Percentiles rank a stretch among this genome's conserved stretches.
Evolutionary conservation across 2,113 vertebrate species (phyloP).

Genomic region (Sitta europaea): DNA sequence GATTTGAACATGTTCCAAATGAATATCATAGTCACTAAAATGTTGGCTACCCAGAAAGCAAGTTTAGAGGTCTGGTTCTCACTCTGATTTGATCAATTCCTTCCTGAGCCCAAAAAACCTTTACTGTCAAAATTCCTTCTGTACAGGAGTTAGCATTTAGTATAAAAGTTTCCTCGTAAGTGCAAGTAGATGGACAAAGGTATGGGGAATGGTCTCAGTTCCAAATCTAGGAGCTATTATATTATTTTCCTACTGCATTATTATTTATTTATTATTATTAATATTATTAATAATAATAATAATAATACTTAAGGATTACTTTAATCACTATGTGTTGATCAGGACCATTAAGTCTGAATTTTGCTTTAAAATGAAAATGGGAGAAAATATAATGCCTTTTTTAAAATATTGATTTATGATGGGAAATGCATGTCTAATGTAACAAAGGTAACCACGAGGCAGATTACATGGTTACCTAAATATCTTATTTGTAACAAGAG

Average conservation of each 20-base stretch:
- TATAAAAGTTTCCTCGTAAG: background rate
- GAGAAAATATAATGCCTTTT: background rate
- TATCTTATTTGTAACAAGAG: background rate
- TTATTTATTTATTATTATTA: background rate
- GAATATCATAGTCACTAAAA: background rate
- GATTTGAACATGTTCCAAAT: background rate
- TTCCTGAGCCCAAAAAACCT: background rate
- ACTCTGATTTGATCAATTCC: background rate
- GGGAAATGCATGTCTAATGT: background rate
- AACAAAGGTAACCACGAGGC: background rate
- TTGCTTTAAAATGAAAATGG: background rate
- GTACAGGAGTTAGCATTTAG: background rate
- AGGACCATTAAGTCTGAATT: background rate
- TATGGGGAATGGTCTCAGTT: background rate
- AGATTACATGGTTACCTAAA: background rate
- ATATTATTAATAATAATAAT: background rate
- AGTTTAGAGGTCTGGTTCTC: background rate
- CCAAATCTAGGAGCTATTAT: background rate
- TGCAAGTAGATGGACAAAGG: background rate
- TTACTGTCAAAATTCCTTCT: background rate
- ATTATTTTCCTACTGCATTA: background rate
- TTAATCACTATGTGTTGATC: background rate
- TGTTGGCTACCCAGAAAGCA: rapidly evolving
- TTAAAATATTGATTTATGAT: background rate
- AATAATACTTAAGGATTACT: background rate